phyloP scores from a whole-genome alignment of 2,113 vertebrate species.

The Pithys albifrons region DNA sequence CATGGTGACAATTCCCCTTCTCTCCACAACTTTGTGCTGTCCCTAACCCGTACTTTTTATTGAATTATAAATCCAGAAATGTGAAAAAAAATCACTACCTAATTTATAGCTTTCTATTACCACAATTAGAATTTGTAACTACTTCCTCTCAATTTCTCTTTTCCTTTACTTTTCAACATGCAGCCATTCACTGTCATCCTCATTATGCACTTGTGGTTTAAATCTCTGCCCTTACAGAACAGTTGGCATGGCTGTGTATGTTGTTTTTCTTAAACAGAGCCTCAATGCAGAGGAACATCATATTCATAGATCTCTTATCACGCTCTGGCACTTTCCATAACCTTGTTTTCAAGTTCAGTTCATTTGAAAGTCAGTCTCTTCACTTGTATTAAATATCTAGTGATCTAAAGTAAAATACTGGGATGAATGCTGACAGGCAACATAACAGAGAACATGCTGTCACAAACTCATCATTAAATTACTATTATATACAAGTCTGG shows the following conservation, averaged over 20 bases:
- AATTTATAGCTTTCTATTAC: constrained; percentile 29
- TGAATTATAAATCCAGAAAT: constrained; percentile 36
- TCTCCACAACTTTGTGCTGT: background rate
- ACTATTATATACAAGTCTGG: background rate
- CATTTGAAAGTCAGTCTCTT: constrained; percentile 17
- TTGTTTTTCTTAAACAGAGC: background rate
- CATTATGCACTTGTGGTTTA: background rate
- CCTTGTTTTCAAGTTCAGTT: background rate
- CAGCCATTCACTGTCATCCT: background rate
- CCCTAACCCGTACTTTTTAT: background rate
- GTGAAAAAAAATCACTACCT: constrained; percentile 35
- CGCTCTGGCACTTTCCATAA: background rate
- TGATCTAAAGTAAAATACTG: background rate
- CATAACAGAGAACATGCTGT: background rate
- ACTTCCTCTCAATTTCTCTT: background rate
- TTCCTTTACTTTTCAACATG: background rate
- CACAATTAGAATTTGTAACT: constrained; percentile 34
- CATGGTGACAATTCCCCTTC: background rate
- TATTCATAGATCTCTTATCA: background rate
- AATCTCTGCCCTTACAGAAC: background rate
- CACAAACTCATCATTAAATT: background rate
- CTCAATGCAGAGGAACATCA: background rate
- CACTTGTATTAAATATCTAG: background rate
- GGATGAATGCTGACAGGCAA: background rate
- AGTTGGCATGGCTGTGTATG: background rate